Base-by-base conservation (phyloP, 1,140 invertebrate species). In the Brachionus koreanus region DNA sequence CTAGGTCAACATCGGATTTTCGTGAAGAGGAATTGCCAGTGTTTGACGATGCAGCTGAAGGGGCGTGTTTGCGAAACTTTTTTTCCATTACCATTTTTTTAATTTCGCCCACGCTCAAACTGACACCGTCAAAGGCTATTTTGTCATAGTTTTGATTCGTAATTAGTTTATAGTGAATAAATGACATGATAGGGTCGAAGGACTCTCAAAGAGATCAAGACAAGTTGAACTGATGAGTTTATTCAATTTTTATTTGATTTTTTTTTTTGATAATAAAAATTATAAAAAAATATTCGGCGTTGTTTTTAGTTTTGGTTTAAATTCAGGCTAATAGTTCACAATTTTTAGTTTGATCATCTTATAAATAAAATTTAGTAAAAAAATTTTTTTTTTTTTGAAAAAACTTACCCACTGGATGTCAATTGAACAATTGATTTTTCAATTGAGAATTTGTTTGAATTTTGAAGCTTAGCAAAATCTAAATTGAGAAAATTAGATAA, bases 121-220 rank as follows among this genome's bases (percentile, higher is more conserved):
- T 37, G 7, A 79, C 76, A 61, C 76, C 76, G 29, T 79, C 76
- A 43, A 79, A 79, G n/a, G 76, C 49, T 37, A 79, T 79, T 79
- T 79, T 79, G 19, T 79, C 76, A 79, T 79, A 79, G 29, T 79
- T 79, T 23, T 79, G 76, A 23, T 79, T 79, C 35, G 76, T 79
- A 29, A 79, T 79, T 42, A 79, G 49, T 65, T 79, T 79, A 65
- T 79, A 79, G 49, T 79, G 76, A 16, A 79, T 79, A 79, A 79
- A 79, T 65, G 76, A 79, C 76, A 79, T 79, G 19, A 61, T 42
- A 23, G 37, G 37, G 49, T 57, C 49, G 49, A 57, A 57, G 49
- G 49, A 57, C 49, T 57, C 49, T 19, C 49, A 57, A 16, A 57
- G 49, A 57, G 49, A 57, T 57, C 49, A 57, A 57, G 49, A 57